phyloP scores from a whole-genome alignment of 2,888 invertebrate genomes.

The Andricus quercusramuli region DNA sequence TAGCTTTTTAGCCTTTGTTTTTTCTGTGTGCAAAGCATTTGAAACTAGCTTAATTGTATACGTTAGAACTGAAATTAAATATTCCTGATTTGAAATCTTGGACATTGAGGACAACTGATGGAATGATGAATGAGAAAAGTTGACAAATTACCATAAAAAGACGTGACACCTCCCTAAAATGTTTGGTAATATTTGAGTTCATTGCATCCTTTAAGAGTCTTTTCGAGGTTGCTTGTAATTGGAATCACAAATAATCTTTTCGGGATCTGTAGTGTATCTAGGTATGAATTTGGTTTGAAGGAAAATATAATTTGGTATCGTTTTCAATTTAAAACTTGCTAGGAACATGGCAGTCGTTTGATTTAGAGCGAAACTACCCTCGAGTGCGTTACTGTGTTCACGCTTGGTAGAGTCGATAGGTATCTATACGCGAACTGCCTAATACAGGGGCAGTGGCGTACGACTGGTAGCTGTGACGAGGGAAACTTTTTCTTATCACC shows the following conservation, averaged over 20 bases:
- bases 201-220: not conserved
- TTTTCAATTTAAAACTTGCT: constrained; percentile 31
- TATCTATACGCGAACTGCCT: constrained; percentile 65
- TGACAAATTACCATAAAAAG: too few species aligned
- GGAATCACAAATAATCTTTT: not conserved
- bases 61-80: too few species aligned
- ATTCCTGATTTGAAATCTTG: too few species aligned
- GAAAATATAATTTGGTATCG: constrained; percentile 21
- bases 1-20: too few species aligned
- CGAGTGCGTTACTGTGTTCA: constrained; percentile 66
- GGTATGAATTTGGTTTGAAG: not conserved
- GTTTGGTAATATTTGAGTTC: not conserved
- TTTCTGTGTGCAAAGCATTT: not conserved
- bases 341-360: constrained; percentile 33
- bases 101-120: too few species aligned
- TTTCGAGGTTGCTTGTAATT: not conserved
- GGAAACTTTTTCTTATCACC: constrained; percentile 67
- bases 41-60: not conserved
- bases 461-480: constrained; percentile 56
- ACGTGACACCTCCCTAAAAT: too few species aligned
- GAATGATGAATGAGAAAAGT: too few species aligned
- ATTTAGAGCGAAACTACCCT: constrained; percentile 47
- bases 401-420: constrained; percentile 68
- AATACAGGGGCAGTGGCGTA: constrained; percentile 59
- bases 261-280: not conserved